These are phyloP conservation scores for Perizoma affinitatum DNA, from an alignment of 2,888 invertebrate genomes.

Conservation along the genomic window DNA sequence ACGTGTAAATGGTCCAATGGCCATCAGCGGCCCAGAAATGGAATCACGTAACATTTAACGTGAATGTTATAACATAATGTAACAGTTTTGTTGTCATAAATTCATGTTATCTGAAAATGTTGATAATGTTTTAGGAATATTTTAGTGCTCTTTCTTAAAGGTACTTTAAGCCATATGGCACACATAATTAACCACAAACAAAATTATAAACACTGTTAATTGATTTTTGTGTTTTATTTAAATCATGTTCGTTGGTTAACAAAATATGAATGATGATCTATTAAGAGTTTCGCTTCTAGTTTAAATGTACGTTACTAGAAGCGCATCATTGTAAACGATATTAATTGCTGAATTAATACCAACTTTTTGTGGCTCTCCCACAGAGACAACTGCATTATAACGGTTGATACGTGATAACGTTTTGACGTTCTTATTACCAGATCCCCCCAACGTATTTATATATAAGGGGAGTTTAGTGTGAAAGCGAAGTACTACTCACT, in stretches of 20 bases:
- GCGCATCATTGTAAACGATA: too few relatives aligned
- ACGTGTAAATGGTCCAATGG: conserved; percentile 27
- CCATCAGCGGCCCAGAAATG: conserved; percentile 26
- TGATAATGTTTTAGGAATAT: conserved; percentile 73
- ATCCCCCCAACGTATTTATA: too few relatives aligned
- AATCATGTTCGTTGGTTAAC: not conserved
- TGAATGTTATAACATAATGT: conserved; percentile 52
- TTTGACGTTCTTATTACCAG: too few relatives aligned
- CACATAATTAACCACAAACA: conserved; percentile 80
- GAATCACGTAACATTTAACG: conserved; percentile 35
- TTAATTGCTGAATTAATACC: too few relatives aligned
- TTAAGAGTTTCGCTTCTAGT: too few relatives aligned
- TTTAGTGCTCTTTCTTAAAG: conserved; percentile 76
- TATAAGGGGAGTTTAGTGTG: too few relatives aligned
- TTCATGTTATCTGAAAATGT: conserved; percentile 69
- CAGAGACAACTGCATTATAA: too few relatives aligned
- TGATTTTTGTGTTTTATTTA: conserved; percentile 60
- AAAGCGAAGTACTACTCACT: too few relatives aligned
- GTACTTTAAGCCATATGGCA: conserved; percentile 76
- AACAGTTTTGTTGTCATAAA: conserved; percentile 64
- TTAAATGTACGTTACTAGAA: too few relatives aligned
- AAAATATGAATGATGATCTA: too few relatives aligned
- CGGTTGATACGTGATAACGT: too few relatives aligned
- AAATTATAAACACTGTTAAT: conserved; percentile 84
- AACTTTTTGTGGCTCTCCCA: too few relatives aligned